These are phyloP conservation scores for Scolopax bukidnonensis DNA, from an alignment of 2,797 vertebrate genomes.

Conservation along the genomic window DNA sequence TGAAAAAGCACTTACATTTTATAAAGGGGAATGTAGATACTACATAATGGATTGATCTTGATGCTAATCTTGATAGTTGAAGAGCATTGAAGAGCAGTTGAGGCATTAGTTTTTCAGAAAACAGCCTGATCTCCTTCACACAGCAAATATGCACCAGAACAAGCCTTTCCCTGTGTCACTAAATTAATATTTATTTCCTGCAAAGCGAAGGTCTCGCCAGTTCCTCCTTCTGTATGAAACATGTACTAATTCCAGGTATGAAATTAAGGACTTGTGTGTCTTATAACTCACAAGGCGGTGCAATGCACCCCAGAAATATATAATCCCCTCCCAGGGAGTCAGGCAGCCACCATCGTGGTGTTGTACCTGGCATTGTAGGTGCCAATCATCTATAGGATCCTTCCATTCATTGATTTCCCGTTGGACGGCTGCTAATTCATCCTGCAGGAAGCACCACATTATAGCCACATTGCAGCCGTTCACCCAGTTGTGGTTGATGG, in stretches of 20 bases:
- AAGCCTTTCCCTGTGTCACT: not conserved
- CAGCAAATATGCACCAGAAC: fast-evolving
- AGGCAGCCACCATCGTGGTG: not conserved
- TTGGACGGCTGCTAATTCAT: conserved; percentile 88
- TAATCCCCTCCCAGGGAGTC: fast-evolving
- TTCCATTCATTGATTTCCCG: conserved; percentile 90
- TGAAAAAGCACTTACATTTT: not conserved
- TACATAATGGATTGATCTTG: not conserved
- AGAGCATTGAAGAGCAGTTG: not conserved
- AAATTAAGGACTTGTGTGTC: not conserved
- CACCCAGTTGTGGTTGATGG: conserved; percentile 98
- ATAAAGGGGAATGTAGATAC: not conserved
- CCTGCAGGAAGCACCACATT: conserved; percentile 95
- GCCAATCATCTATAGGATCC: conserved; percentile 89
- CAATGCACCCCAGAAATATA: fast-evolving
- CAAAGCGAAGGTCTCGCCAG: not conserved
- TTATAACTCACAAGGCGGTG: not conserved
- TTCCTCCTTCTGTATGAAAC: fast-evolving
- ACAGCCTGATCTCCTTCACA: not conserved
- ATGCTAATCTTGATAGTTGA: not conserved
- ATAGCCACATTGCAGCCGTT: conserved; percentile 93
- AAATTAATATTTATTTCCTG: not conserved
- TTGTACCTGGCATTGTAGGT: conserved; percentile 93
- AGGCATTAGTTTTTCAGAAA: not conserved
- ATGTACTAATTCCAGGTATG: fast-evolving